A percentile compares a stretch with the other conserved stretches of the same genome.
phyloP scores from a whole-genome alignment of 2,888 invertebrate species.

The Rotaria macrura region DNA sequence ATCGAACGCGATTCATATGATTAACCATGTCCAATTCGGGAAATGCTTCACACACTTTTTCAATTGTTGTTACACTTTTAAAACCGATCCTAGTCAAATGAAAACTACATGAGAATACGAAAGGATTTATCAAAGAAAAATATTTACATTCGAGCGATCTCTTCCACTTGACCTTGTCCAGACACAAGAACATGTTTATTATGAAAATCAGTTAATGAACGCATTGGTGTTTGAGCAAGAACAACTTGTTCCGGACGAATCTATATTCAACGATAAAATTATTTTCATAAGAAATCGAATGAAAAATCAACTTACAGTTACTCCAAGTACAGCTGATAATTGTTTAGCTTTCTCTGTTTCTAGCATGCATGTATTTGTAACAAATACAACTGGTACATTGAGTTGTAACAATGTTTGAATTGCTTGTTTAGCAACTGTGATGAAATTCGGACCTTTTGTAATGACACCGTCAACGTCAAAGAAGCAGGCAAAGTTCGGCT shows the following conservation, averaged over 20 bases:
- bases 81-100: slow-evolving; percentile 22
- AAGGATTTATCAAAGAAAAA: not conserved
- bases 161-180: slow-evolving; percentile 23
- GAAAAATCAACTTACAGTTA: not conserved
- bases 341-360: slow-evolving; percentile 22
- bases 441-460: not conserved
- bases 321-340: slow-evolving; percentile 22
- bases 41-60: slow-evolving; percentile 29
- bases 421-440: not conserved
- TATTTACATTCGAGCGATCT: slow-evolving; percentile 21
- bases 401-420: slow-evolving; percentile 21
- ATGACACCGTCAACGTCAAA: not conserved
- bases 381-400: slow-evolving; percentile 26
- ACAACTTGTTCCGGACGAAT: slow-evolving; percentile 32
- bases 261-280: not conserved
- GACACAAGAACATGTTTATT: slow-evolving; percentile 26
- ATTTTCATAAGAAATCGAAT: not conserved
- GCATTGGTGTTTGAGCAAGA: slow-evolving; percentile 27
- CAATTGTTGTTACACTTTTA: slow-evolving; percentile 24
- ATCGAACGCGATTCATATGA: slow-evolving; percentile 22
- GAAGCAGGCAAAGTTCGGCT: not conserved
- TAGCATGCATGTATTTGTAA: slow-evolving; percentile 26
- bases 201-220: slow-evolving; percentile 25
- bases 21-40: slow-evolving; percentile 31
- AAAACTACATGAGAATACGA: not conserved